Base-by-base conservation (phyloP, 2,888 invertebrate species). In the Ochropleura plecta region DNA sequence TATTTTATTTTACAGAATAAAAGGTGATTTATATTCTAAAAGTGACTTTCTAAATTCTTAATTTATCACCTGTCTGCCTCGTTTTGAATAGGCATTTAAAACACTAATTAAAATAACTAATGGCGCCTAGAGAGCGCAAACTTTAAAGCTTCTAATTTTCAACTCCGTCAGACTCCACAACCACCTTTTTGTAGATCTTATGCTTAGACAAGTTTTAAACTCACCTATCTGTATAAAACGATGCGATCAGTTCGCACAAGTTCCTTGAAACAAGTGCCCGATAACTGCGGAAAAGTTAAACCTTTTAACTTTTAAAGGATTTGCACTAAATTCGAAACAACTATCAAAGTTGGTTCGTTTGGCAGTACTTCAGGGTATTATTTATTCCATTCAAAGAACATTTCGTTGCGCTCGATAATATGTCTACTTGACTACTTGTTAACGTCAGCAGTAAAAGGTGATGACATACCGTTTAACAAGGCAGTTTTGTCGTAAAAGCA, bases 401-500 rank as follows among this genome's bases (percentile, higher is more conserved):
- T 65, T 63, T 62, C 62, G 46, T 10, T 64, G 48, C 57, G 46
- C 53, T 51, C 63, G 55, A 62, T 68, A n/a, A 70, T 59, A 55
- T 73, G 49, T n/a, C 20, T n/a, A 55, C n/a, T 30, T 73, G 46
- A 18, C 20, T 59, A 60, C 40, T 62, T 66, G 53, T 77, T 51
- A 71, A 70, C 66, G 53, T 42, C 57, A 60, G 12, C 69, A 76
- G 51, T 71, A 53, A 70, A 79, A 84, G 71, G 74, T 79, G 78
- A 79, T 64, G 68, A 74, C 69, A 80, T 85, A 77, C 80, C 76
- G 70, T 77, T 84, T 69, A 84, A 77, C 85, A 90, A 87, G 86
- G 89, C 89, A 91, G 89, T 91, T 89, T 90, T 79, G 88, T 86
- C 89, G 89, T 91, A 89, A 90, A 88, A 90, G 89, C 86, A 89